Base-by-base conservation (phyloP, 2,888 invertebrate species). In the Tetramorium bicarinatum region DNA sequence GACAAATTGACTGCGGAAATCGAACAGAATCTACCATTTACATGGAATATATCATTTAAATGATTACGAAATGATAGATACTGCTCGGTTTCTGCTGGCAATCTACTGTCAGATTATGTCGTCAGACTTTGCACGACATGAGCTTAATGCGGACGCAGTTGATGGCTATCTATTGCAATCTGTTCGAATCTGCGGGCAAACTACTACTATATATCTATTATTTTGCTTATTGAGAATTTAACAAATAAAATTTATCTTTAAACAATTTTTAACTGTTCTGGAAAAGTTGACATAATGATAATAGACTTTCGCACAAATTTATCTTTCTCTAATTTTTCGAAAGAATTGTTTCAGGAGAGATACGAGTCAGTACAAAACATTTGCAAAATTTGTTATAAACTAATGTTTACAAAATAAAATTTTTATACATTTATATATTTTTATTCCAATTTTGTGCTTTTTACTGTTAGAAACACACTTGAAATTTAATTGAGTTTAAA, bases 61-160 rank as follows among this genome's bases (percentile, higher is more conserved):
- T n/a, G 38, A 11, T 62, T 38, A n/a, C 11, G 6, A 62, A 38
- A 11, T 64, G 21, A n/a, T 64, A 64, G 41, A 41, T 64, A 13
- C 62, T 41, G 62, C 7, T 62, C 7, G 13, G 62, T 38, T 64
- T 64, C 41, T 64, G 62, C 21, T 64, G 38, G 38, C n/a, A 62
- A 18, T 38, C 2, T 38, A 7, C n/a, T 62, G 38, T 62, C 38
- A 62, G n/a, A 62, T 62, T 62, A 62, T 62, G 62, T 64, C 62
- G 41, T 41, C 62, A 64, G 62, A 41, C 3, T 61, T 41, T 64
- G 13, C 7, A 34, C 13, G 13, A 21, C 62, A 64, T 13, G 41
- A 64, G 41, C 38, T 41, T 64, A 13, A 64, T 41, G 41, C 21
- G 3, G 13, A 64, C 41, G 7, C 38, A 64, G 41, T 64, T 64